Evolutionary conservation across 1,140 invertebrate genomes (phyloP), one percentile per base, ranked within the genome.

Genomic region (Drosophila leontia): DNA sequence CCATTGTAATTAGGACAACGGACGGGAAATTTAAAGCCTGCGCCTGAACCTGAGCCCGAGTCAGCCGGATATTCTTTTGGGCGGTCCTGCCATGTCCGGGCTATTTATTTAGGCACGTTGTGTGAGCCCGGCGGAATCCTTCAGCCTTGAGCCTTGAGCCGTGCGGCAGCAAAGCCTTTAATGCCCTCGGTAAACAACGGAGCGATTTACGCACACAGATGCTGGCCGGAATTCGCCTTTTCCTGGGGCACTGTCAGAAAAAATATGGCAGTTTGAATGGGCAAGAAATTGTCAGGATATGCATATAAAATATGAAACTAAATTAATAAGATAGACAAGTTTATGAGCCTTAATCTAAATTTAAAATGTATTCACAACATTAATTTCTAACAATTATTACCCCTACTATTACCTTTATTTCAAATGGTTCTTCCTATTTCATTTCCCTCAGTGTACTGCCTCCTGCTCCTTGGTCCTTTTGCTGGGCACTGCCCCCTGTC

Each of bases 121-220:
- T 72, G 53, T 50, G 69, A 50, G 42, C 35, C 67, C 23, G 12
- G 11, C 19, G 3, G 29, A 34, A 53, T 51, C 50, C 39, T 34
- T 64, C 37, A 68, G 65, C 65, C 13, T 34, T 61, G 44, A 67
- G 63, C 63, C 6, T 7, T 58, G 68, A 57, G 68, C 69, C 55
- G 69, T 62, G 62, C 47, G 55, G 74, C 60, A 64, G 61, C 42
- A 87, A 88, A 88, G 74, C 85, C 85, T 84, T 88, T 88, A 88
- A 88, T 88, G 81, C 84, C 48, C 47, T 45, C 55, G 51, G 70
- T 79, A 88, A 88, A 88, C 85, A 84, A 88, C 55, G 71, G 70
- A 72, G 85, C 85, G 81, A 90, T 80, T 85, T 87, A 82, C 79
- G 76, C 83, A 86, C 82, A 69, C 82, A 81, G 68, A 64, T 63